Evolutionary conservation across 2,888 invertebrate genomes (phyloP).

Genomic region (Oxystoma pomonae): DNA sequence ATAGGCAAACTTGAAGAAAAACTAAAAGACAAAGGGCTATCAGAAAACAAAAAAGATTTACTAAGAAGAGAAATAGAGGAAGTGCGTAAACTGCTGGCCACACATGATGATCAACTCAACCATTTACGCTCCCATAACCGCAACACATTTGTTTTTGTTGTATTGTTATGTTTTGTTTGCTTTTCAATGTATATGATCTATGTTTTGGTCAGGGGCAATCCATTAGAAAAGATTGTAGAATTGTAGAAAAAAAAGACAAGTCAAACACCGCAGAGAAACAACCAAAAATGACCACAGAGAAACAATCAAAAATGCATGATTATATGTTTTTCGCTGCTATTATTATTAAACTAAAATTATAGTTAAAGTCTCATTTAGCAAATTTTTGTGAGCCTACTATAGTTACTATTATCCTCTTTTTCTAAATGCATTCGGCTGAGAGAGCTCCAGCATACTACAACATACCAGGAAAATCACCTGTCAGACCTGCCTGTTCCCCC

Average conservation of each 20-base stretch:
- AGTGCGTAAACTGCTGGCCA: conserved; percentile 39
- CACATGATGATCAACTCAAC: conserved; percentile 39
- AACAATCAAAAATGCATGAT: too few relatives aligned
- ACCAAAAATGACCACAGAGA: too few relatives aligned
- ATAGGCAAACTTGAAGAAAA: conserved; percentile 37
- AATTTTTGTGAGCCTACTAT: too few relatives aligned
- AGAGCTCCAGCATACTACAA: too few relatives aligned
- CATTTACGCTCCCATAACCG: conserved; percentile 40
- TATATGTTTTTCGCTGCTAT: too few relatives aligned
- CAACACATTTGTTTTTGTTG: conserved; percentile 36
- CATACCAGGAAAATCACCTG: too few relatives aligned
- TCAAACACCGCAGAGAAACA: too few relatives aligned
- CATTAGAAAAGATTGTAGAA: not conserved
- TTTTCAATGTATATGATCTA: conserved; percentile 40
- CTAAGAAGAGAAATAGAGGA: conserved; percentile 39
- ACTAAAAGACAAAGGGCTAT: conserved; percentile 31
- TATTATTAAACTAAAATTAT: too few relatives aligned
- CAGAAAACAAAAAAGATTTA: conserved; percentile 31
- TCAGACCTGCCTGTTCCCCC: too few relatives aligned
- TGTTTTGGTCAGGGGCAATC: conserved; percentile 30
- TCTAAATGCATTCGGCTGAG: too few relatives aligned
- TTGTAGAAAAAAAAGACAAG: not conserved
- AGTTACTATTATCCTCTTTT: too few relatives aligned
- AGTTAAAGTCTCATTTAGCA: too few relatives aligned
- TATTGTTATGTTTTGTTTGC: conserved; percentile 34